Evolutionary conservation across 2,888 invertebrate species (phyloP).

Genomic region (Lithophane ornitopus): DNA sequence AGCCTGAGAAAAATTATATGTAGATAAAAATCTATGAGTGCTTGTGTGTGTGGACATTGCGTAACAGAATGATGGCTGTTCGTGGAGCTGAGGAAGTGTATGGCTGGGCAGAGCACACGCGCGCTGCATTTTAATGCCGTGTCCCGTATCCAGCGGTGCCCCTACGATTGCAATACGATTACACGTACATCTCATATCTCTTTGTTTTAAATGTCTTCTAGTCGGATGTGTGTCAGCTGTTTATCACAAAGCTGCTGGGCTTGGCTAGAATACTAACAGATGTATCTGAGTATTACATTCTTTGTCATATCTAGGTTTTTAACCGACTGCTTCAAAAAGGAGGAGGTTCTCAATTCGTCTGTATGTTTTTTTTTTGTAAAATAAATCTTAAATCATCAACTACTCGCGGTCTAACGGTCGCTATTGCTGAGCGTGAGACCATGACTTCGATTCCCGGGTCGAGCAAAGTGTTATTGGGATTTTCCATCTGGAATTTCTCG

Average conservation of each 20-base stretch:
- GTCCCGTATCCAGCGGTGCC: constrained; percentile 68
- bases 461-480: too few relatives aligned
- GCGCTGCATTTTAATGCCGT: constrained; percentile 80
- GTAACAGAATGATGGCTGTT: constrained; percentile 71
- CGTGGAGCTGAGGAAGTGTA: constrained; percentile 67
- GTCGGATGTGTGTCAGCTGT: constrained; percentile 52
- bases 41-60: constrained; percentile 70
- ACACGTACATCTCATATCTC: constrained; percentile 58
- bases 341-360: too few relatives aligned
- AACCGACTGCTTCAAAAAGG: too few relatives aligned
- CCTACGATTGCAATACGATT: constrained; percentile 66
- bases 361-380: not conserved
- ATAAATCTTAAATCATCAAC: too few relatives aligned
- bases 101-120: constrained; percentile 72
- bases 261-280: constrained; percentile 46
- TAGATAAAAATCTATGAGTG: constrained; percentile 55
- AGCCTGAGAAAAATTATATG: constrained; percentile 53
- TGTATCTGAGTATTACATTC: constrained; percentile 19
- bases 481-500: too few relatives aligned
- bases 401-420: too few relatives aligned
- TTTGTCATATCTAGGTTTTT: not conserved
- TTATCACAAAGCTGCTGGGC: constrained; percentile 54
- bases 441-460: too few relatives aligned
- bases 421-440: too few relatives aligned
- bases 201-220: constrained; percentile 55